Evolutionary conservation across 2,113 vertebrate genomes (phyloP), one percentile per base, ranked within the genome.

Genomic region (Alouatta palliata): DNA sequence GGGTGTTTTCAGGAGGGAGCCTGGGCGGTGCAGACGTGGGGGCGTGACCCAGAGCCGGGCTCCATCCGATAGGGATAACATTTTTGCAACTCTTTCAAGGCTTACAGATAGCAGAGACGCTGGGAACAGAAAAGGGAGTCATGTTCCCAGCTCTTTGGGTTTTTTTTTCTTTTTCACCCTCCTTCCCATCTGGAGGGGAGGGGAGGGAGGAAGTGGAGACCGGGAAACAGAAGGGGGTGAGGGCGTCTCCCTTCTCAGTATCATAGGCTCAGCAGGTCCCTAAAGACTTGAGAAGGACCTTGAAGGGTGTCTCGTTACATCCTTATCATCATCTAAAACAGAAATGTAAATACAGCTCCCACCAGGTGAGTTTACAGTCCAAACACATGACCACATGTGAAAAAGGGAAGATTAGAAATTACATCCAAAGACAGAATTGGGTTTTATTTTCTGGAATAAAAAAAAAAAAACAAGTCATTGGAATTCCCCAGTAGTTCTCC

Each of bases 361-460:
- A 12, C 43, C 94, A 73, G 91, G 87, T 94, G 96, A 87, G 37
- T 95, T 97, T 95, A 71, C 27, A 64, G 66, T 64, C 35, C 47
- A 96, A 96, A 95, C 43, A 92, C 47, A 73, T 20, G 52, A 16
- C 49, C 56, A 76, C 83, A 35, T 37, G 56, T 0, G 8, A 76
- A 56, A 40, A 73, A 80, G 40, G 30, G 35, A 68, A 94, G 68
- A 79, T 47, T 81, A 95, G 87, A 79, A 81, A 70, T 54, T 54
- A 93, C 1, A 20, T 21, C 79, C 58, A 90, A 95, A 75, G 91
- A 23, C 47, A 85, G 16, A 17, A 21, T 73, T 35, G 10, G 12
- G 2, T 80, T 94, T 19, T 58, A 66, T 49, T 45, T 14, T 40
- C 52, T 76, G 52, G 84, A 90, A 79, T 70, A 96, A 73, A 82